Evolutionary conservation across 2,797 vertebrate species (phyloP).

Genomic region (Poecilia wingei): DNA sequence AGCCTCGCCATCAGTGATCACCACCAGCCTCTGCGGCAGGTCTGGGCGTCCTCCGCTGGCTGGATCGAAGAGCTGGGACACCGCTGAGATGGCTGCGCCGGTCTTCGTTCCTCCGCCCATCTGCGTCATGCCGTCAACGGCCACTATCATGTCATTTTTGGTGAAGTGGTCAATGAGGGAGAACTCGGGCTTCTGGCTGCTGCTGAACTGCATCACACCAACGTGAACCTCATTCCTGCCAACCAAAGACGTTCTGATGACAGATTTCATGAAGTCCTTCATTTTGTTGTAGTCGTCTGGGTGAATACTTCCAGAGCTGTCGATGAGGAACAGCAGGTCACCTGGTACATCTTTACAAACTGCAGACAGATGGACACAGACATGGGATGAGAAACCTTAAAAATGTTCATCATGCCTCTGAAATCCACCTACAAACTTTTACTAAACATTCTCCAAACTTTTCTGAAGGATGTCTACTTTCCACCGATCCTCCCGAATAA

Average conservation of each 20-base stretch:
- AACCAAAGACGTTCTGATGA: slow-evolving; percentile 76
- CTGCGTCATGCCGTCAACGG: slow-evolving; percentile 65
- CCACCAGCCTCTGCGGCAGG: slow-evolving; percentile 81
- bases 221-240: slow-evolving; percentile 78
- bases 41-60: slow-evolving; percentile 61
- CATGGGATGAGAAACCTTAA: neutral
- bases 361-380: slow-evolving; percentile 53
- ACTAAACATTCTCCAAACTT: neutral
- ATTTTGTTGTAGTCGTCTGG: slow-evolving; percentile 72
- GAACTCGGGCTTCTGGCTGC: slow-evolving; percentile 66
- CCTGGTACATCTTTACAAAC: slow-evolving; percentile 80
- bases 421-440: neutral
- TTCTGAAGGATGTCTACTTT: neutral
- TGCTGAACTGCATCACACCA: slow-evolving; percentile 85
- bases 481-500: neutral
- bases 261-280: slow-evolving; percentile 79
- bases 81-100: slow-evolving; percentile 74
- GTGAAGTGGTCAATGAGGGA: slow-evolving; percentile 66
- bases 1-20: slow-evolving; percentile 86
- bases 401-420: neutral
- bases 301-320: slow-evolving; percentile 82
- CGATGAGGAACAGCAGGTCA: slow-evolving; percentile 85
- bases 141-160: slow-evolving; percentile 45
- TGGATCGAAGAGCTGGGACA: slow-evolving; percentile 57
- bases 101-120: slow-evolving; percentile 71